Percentiles rank a stretch among this genome's conserved stretches.
phyloP scores from a whole-genome alignment of 2,113 vertebrate genomes.

The Xenus cinereus region DNA sequence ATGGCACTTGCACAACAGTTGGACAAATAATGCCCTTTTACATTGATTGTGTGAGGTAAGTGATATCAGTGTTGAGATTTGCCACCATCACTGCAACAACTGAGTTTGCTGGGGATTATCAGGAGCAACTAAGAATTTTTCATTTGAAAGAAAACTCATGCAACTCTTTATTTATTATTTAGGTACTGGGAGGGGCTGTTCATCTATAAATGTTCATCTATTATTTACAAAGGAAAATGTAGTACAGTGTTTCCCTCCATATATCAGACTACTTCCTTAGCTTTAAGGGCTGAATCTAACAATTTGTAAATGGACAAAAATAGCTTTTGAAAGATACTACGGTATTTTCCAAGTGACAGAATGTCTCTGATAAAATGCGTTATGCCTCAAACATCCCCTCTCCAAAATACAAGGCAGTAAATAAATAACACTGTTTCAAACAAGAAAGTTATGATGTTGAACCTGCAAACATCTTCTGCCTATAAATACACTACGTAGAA shows the following conservation, averaged over 20 bases:
- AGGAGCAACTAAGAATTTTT: background rate
- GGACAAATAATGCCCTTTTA: background rate
- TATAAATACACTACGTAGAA: background rate
- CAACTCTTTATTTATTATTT: constrained; percentile 8
- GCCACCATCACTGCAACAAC: background rate
- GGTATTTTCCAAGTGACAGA: background rate
- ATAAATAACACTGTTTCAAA: background rate
- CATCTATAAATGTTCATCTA: background rate
- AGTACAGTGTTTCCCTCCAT: background rate
- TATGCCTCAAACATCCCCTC: background rate
- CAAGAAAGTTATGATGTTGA: background rate
- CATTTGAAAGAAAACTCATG: background rate
- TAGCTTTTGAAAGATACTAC: background rate
- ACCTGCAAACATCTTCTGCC: background rate
- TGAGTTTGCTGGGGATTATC: background rate
- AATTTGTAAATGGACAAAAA: background rate
- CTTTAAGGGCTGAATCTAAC: background rate
- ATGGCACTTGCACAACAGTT: background rate
- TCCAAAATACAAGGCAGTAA: background rate
- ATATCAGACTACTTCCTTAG: background rate
- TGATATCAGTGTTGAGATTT: background rate
- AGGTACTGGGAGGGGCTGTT: background rate
- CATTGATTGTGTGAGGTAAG: background rate
- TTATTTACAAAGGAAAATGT: constrained; percentile 27
- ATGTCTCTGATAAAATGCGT: background rate